These are phyloP conservation scores for Anas flavirostris DNA, from an alignment of 2,797 vertebrate genomes.

Conservation along the genomic window DNA sequence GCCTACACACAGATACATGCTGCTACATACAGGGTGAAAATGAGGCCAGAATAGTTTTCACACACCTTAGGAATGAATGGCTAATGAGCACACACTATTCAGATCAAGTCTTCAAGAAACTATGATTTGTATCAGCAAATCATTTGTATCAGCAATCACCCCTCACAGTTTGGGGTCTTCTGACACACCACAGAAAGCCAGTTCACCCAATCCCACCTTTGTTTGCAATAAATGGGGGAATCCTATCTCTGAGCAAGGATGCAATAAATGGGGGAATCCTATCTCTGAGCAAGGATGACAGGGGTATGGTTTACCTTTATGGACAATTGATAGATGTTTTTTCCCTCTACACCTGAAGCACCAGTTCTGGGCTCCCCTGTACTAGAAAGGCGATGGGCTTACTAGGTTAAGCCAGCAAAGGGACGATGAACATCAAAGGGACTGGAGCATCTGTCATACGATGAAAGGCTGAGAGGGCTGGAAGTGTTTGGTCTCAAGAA, in stretches of 20 bases:
- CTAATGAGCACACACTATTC: not conserved
- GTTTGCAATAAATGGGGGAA: not conserved
- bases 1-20: not conserved
- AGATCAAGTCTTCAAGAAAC: not conserved
- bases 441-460: not conserved
- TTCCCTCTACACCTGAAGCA: not conserved
- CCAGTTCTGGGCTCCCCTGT: not conserved
- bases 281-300: not conserved
- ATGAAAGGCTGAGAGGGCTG: not conserved
- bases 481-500: not conserved
- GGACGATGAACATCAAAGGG: not conserved
- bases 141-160: not conserved
- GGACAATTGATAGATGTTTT: not conserved
- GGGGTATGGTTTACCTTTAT: not conserved
- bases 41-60: not conserved
- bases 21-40: not conserved
- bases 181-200: not conserved
- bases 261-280: not conserved
- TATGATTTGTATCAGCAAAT: not conserved
- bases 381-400: not conserved
- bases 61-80: not conserved
- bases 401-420: not conserved
- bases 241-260: not conserved
- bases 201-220: not conserved
- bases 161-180: not conserved